Evolutionary conservation across 2,797 vertebrate genomes (phyloP).

Genomic region (Gymnocypris eckloni): DNA sequence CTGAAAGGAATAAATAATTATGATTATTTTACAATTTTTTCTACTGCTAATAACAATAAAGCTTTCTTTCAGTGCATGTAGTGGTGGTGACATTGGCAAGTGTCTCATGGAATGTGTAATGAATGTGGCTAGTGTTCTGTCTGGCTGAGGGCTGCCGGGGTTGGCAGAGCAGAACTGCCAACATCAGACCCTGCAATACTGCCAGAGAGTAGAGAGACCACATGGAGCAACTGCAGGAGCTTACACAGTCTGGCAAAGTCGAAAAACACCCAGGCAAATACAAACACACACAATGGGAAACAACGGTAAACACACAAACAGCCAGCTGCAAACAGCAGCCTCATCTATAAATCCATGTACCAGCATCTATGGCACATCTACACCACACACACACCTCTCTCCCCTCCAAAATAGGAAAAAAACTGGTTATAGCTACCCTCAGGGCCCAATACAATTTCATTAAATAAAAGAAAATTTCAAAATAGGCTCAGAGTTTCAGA

Average conservation of each 20-base stretch:
- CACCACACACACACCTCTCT: not conserved
- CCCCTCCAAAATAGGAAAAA: not conserved
- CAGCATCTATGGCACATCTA: not conserved
- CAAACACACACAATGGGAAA: slow-evolving; percentile 25
- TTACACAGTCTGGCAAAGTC: slow-evolving; percentile 42
- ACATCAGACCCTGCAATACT: slow-evolving; percentile 34
- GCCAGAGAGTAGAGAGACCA: slow-evolving; percentile 43
- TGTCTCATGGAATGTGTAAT: slow-evolving; percentile 49
- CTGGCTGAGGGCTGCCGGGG: slow-evolving; percentile 29
- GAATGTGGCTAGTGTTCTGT: slow-evolving; percentile 40
- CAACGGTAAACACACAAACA: slow-evolving; percentile 24
- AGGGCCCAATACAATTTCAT: too few species aligned
- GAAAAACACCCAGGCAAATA: slow-evolving; percentile 34
- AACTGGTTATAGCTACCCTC: not conserved
- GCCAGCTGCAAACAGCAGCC: slow-evolving; percentile 20
- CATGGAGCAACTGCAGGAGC: slow-evolving; percentile 42
- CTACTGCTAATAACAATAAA: slow-evolving; percentile 2
- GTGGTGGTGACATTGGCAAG: slow-evolving; percentile 20
- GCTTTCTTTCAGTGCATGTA: slow-evolving; percentile 12
- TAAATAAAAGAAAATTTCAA: not conserved
- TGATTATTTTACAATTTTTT: not conserved
- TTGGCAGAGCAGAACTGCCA: slow-evolving; percentile 38
- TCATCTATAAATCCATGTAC: slow-evolving; percentile 7
- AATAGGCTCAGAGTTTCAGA: not conserved
- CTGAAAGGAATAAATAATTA: not conserved